Evolutionary conservation across 2,113 vertebrate species (phyloP), one percentile per base, ranked within the genome.

Genomic region (Turdus rufiventris): DNA sequence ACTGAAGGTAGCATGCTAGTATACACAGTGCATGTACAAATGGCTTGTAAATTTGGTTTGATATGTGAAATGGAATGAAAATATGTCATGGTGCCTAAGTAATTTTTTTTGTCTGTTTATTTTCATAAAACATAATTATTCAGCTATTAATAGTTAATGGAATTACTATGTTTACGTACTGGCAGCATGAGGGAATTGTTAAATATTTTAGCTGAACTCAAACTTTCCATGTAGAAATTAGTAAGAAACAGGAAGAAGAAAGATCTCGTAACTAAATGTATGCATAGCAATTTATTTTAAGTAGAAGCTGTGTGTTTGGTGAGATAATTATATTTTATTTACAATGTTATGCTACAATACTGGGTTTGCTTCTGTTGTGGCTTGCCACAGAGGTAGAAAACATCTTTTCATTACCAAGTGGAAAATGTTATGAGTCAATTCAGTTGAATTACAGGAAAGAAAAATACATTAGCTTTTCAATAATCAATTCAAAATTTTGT

Each of bases 221-320:
- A 47, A 33, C 4, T 80, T 93, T 65, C 3, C 6, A 51, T 28
- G 4, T 23, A 61, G 15, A 73, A 84, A 80, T 83, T 76, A 51
- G 3, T 81, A 85, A 73, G 73, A 92, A 90, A 45, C 31, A 86
- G 8, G 25, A 94, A 96, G 81, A 50, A 89, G 62, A 84, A 94
- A 81, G 56, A n/a, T 36, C 29, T 62, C 38, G 16, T 36, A 79
- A 53, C 29, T 75, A 53, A 29, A 53, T 29, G 28, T 53, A 56
- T 58, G 8, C 19, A 31, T 48, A 68, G n/a, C 48, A 70, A 60
- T 19, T 73, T 92, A 83, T 85, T 93, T 42, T 91, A 18, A 23
- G 26, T 15, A 72, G 48, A 54, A 4, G 9, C 7, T 65, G 4
- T 28, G 16, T 7, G 2, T 92, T 92, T 72, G 10, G 25, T 63